phyloP scores from a whole-genome alignment of 2,888 invertebrate species.

The Agonopterix arenella region DNA sequence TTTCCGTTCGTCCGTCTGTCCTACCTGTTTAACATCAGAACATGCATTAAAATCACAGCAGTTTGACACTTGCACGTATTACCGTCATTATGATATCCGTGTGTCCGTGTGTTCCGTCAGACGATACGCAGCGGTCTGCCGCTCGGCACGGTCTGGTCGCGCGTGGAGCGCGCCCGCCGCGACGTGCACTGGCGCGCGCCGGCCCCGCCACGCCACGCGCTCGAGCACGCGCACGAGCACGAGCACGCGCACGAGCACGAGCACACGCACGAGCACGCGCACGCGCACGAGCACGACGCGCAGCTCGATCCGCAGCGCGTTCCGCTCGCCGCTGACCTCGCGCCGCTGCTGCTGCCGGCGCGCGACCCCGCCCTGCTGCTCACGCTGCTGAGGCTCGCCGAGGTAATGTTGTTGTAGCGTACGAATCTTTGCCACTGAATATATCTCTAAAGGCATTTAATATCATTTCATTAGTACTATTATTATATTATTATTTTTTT shows the following conservation, averaged over 20 bases:
- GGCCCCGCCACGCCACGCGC: conserved; percentile 77
- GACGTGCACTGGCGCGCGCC: conserved; percentile 82
- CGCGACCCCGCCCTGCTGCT: conserved; percentile 77
- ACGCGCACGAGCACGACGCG: conserved; percentile 32
- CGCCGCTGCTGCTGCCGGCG: conserved; percentile 82
- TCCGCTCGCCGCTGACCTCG: conserved; percentile 81
- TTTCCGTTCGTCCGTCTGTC: too few species aligned
- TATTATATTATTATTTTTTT: too few species aligned
- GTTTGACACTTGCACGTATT: too few species aligned
- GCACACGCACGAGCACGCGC: conserved; percentile 63
- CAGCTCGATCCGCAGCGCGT: conserved; percentile 77
- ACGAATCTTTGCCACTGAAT: too few species aligned
- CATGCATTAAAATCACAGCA: too few species aligned
- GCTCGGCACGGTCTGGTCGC: conserved; percentile 83
- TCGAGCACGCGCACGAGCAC: conserved; percentile 18
- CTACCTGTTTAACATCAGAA: too few species aligned
- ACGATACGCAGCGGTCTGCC: conserved; percentile 78
- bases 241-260: too few species aligned
- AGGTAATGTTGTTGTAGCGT: too few species aligned
- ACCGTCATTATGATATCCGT: background rate
- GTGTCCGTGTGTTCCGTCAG: background rate
- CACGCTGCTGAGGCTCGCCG: conserved; percentile 67
- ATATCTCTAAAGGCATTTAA: too few species aligned
- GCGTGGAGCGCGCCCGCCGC: conserved; percentile 84
- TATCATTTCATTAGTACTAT: too few species aligned